phyloP scores from a whole-genome alignment of 2,888 invertebrate genomes.

The Lampropteryx suffumata region DNA sequence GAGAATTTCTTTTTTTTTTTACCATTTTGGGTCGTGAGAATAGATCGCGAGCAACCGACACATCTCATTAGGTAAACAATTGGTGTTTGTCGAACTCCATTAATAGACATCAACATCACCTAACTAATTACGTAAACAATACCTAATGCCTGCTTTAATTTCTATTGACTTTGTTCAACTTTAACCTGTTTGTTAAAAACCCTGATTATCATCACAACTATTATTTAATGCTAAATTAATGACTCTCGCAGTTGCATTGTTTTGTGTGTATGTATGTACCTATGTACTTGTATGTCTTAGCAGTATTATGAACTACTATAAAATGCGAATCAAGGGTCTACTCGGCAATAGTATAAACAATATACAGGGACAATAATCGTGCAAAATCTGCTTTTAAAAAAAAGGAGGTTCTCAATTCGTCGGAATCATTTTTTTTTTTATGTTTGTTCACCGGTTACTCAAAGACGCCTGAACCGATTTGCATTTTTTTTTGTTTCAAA shows the following conservation, averaged over 20 bases:
- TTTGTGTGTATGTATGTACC: too few relatives aligned
- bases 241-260: background rate
- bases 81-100: conserved; percentile 52
- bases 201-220: conserved; percentile 9
- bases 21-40: conserved; percentile 72
- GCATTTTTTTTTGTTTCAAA: too few relatives aligned
- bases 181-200: conserved; percentile 11
- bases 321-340: too few relatives aligned
- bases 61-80: conserved; percentile 73
- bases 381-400: too few relatives aligned
- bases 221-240: conserved; percentile 7
- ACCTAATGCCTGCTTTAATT: conserved; percentile 15
- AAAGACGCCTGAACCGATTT: too few relatives aligned
- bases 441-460: too few relatives aligned
- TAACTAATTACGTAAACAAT: conserved; percentile 35
- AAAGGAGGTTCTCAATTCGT: too few relatives aligned
- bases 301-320: too few relatives aligned
- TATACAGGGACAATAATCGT: too few relatives aligned
- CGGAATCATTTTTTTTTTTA: too few relatives aligned
- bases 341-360: too few relatives aligned
- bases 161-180: conserved; percentile 15
- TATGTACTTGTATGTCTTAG: too few relatives aligned
- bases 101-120: conserved; percentile 29
- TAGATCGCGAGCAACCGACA: conserved; percentile 66
- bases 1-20: conserved; percentile 69